Evolutionary conservation across 2,113 vertebrate species (phyloP), one percentile per base, ranked within the genome.

Genomic region (Thinocorus orbignyianus): DNA sequence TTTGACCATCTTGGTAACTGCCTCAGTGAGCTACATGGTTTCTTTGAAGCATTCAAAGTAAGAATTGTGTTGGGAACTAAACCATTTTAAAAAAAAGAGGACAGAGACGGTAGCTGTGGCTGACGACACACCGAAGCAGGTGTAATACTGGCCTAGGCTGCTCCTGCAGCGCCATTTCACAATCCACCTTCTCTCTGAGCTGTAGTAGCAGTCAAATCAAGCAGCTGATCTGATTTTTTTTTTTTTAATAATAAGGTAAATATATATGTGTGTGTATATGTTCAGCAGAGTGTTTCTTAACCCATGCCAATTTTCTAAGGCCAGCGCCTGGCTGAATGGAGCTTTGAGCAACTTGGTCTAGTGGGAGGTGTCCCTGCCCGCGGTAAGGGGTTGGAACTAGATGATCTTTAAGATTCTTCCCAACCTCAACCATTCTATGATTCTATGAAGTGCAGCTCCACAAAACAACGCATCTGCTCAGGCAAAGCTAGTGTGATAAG

Each of bases 401-500:
- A 30, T 54, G 28, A 30, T 54, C 16, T 54, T 54, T 54, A 54
- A 30, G 28, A 28, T 30, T 16, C 28, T 54, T 54, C 28, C 28
- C 52, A 54, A 54, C 17, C 26, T 30, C 17, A 54, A 54, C 16
- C 28, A 30, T 54, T 54, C 52, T 28, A 30, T 30, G 28, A 17
- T 30, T 54, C 52, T 30, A 26, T 4, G 7, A 66, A 69, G 4
- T 1, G 1, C 11, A 25, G 61, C 65, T 91, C 31, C 13, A 39
- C 37, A 82, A 48, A 39, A 7, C 39, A 28, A 5, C 30, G 31
- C 28, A 39, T 11, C 42, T 30, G 18, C 30, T 82, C 42, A n/a
- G 70, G 33, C 0, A 2, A 64, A 87, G 57, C 33, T 1, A 39
- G 3, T 3, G 6, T 1, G 2, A 57, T 60, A 20, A 78, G 19